A percentile compares a stretch with the other conserved stretches of the same genome.
Conservation (phyloP, 30 jellyfish, hydroid and myxozoan genomes). For the Euphysa ruthae region DNA sequence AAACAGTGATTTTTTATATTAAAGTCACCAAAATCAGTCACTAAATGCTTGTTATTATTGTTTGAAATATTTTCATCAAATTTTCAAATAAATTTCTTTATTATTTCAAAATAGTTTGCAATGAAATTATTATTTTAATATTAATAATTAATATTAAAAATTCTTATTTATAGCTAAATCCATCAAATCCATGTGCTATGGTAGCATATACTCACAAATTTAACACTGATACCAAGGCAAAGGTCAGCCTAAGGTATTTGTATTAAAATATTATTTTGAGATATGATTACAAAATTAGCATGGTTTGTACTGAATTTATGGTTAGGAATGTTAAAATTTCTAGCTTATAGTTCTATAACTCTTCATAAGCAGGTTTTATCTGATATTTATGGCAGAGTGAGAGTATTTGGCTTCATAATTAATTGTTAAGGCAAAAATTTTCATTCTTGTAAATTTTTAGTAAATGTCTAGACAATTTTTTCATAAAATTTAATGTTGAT, state of each 20-base stretch:
- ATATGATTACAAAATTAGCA: not conserved
- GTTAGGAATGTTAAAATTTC: no score
- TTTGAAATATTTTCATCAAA: no score
- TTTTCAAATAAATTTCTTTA: no score
- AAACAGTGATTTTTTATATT: no score
- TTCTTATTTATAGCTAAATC: conserved; percentile 34
- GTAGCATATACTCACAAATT: conserved; percentile 54
- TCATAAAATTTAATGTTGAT: no score
- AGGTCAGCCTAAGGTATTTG: conserved; percentile 47
- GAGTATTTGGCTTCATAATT: no score
- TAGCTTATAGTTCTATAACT: no score
- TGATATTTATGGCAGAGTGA: no score
- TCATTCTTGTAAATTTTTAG: not conserved
- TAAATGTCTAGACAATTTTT: no score
- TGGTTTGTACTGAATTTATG: not conserved
- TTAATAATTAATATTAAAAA: not conserved
- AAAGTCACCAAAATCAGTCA: no score
- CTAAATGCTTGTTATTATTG: no score
- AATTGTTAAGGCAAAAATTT: not conserved
- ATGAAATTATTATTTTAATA: not conserved
- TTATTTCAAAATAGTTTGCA: not conserved
- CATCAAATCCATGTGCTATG: conserved; percentile 47
- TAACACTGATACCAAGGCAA: conserved; percentile 45
- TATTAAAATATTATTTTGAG: not conserved
- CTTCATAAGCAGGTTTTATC: no score